A percentile compares a stretch with the other conserved stretches of the same genome.
Conservation (phyloP, 2,797 vertebrate genomes). For the Natrix natrix region DNA sequence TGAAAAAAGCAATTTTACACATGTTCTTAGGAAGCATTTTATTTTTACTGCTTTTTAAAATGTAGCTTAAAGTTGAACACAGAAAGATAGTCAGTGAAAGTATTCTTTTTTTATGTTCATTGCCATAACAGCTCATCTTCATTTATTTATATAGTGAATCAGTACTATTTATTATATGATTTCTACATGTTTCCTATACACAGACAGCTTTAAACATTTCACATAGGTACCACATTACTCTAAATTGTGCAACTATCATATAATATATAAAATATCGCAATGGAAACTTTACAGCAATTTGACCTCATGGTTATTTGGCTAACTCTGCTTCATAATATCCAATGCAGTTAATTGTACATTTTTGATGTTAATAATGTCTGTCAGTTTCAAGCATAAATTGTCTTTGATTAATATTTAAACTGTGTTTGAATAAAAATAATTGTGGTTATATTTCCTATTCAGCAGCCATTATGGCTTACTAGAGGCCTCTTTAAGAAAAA, state of each 20-base stretch:
- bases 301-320: constrained; percentile 80
- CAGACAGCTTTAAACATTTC: constrained; percentile 72
- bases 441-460: constrained; percentile 82
- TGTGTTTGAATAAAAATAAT: constrained; percentile 85
- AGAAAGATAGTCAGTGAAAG: constrained; percentile 9
- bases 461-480: constrained; percentile 78
- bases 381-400: constrained; percentile 79
- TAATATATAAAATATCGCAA: constrained; percentile 76
- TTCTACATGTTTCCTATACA: constrained; percentile 74
- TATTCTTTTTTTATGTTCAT: neutral
- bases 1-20: constrained; percentile 35
- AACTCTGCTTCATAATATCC: constrained; percentile 79
- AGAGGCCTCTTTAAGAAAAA: constrained; percentile 72
- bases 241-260: constrained; percentile 74
- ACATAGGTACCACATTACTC: constrained; percentile 78
- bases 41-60: constrained; percentile 13
- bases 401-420: constrained; percentile 87
- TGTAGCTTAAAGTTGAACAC: neutral
- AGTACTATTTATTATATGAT: constrained; percentile 75
- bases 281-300: constrained; percentile 74
- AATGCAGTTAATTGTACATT: constrained; percentile 80
- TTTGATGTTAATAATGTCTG: constrained; percentile 83
- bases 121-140: constrained; percentile 54
- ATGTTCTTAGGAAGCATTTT: constrained; percentile 25
- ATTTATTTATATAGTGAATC: constrained; percentile 51